Evolutionary conservation across 2,888 invertebrate species (phyloP).

Genomic region (Invenusta paracnida): DNA sequence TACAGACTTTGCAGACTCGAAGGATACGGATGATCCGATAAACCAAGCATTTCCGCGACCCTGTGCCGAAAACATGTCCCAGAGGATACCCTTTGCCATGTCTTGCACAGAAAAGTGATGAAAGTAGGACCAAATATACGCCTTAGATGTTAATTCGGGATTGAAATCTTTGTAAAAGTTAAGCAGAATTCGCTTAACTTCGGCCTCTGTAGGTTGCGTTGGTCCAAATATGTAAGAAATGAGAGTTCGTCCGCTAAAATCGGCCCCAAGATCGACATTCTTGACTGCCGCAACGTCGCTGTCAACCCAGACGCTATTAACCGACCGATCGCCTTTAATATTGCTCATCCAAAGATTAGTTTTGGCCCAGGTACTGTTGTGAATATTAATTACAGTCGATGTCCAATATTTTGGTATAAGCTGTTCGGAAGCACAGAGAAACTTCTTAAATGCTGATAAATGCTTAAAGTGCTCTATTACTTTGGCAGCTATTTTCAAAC

Average conservation of each 20-base stretch:
- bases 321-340: background rate
- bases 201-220: background rate
- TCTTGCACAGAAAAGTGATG: background rate
- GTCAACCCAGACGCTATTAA: background rate
- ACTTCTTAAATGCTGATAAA: background rate
- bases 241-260: background rate
- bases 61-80: background rate
- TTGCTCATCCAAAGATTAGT: background rate
- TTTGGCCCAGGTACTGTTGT: background rate
- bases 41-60: background rate
- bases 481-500: background rate
- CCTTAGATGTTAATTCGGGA: background rate
- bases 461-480: background rate
- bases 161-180: background rate
- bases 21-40: conserved; percentile 8
- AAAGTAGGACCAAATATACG: background rate
- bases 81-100: background rate
- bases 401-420: background rate
- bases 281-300: background rate
- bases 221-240: conserved; percentile 3
- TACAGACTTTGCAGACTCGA: conserved; percentile 14
- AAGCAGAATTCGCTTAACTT: background rate
- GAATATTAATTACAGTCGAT: background rate
- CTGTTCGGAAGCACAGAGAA: background rate
- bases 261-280: background rate